Evolutionary conservation across 2,797 vertebrate species (phyloP), one percentile per base, ranked within the genome.

Genomic region (Dendrocincla tyrannina): DNA sequence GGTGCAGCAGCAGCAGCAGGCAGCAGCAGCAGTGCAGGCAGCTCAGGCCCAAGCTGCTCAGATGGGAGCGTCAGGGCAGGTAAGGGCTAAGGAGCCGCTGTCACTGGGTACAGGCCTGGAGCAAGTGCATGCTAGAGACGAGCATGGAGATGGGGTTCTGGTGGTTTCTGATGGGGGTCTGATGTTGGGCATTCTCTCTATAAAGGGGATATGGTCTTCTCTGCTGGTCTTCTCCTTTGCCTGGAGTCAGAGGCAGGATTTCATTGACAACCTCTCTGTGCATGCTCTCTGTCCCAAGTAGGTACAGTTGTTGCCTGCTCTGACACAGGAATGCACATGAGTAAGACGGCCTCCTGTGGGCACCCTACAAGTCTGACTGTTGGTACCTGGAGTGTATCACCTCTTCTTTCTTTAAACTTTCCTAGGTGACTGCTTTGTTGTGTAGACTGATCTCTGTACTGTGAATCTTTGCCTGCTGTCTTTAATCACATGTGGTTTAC

Each of bases 11-110:
- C 98, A 98, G 81, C 98, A 98, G 83, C 96, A 97, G 47, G 96
- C 96, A 44, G 93, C 96, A 1, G 95, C 96, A 73, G 94, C 95
- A 41, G 90, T 96, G 37, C 89, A 96, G n/a, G 95, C 95, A 85
- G 97, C 97, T 66, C 96, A 97, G 7, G 98, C 98, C 13, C 98
- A 99, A n/a, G 98, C 98, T 33, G 98, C 97, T 37, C 98, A 99
- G 94, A 98, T 98, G 95, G 87, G 97, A 68, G 94, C 97, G 33
- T 94, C 97, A 63, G 98, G 98, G 91, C 98, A 99, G 99, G 99
- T 99, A 98, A 99, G 99, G 95, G 74, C 50, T 85, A 35, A 58
- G 63, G 42, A 79, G 73, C 92, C 53, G 14, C 9, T 32, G 7
- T 37, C 63, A 37, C 22, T 35, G 62, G 59, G 53, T 50, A 35